Percentiles rank a stretch among this genome's conserved stretches.
phyloP scores from a whole-genome alignment of 2,113 vertebrate genomes.

The Erpornis zantholeuca region DNA sequence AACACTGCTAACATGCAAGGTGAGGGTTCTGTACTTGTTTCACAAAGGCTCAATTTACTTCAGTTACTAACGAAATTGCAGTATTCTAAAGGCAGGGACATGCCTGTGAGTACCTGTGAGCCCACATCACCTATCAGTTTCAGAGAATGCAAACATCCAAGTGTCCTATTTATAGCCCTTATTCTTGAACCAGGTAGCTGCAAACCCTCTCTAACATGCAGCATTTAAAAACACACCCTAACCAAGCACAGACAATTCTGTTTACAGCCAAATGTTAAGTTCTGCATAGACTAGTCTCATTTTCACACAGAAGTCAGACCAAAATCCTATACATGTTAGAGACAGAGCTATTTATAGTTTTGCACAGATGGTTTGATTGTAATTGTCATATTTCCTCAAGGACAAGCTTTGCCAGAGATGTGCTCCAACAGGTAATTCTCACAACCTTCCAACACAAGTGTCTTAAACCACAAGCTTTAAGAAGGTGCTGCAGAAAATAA shows the following conservation, averaged over 20 bases:
- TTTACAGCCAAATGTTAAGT: conserved; percentile 25
- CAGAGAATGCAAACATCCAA: background rate
- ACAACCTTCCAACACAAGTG: background rate
- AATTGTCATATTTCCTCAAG: conserved; percentile 31
- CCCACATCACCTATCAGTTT: background rate
- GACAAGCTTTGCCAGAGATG: background rate
- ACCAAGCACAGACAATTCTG: background rate
- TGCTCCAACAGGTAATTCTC: conserved; percentile 4
- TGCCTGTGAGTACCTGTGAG: background rate
- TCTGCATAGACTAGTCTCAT: conserved; percentile 21
- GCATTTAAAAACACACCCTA: background rate
- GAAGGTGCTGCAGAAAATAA: background rate
- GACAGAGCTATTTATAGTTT: conserved; percentile 32
- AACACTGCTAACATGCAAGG: background rate
- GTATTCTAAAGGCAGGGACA: background rate
- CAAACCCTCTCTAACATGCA: background rate
- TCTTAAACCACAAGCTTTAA: background rate
- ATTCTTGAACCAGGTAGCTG: background rate
- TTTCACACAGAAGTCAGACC: conserved; percentile 33
- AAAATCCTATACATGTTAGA: conserved; percentile 3
- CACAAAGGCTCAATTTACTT: background rate
- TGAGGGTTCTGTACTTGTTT: background rate
- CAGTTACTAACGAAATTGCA: background rate
- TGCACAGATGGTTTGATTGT: conserved; percentile 25
- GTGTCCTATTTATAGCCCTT: background rate